phyloP scores from a whole-genome alignment of 2,888 invertebrate genomes.

The Allolobophora icterica region DNA sequence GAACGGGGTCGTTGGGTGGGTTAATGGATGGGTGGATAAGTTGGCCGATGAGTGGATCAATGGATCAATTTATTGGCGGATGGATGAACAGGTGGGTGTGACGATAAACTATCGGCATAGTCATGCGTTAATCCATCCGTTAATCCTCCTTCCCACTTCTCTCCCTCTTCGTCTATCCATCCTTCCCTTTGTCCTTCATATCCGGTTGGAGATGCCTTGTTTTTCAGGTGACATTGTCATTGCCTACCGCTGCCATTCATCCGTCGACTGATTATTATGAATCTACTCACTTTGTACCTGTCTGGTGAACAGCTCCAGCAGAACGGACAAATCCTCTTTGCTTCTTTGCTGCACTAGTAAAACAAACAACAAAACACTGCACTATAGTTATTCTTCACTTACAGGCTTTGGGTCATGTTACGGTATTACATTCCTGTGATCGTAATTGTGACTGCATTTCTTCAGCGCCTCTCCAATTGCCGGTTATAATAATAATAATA shows the following conservation, averaged over 20 bases:
- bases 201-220: not conserved
- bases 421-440: not conserved
- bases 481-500: no score
- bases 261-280: not conserved
- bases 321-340: slow-evolving; percentile 21
- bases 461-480: no score
- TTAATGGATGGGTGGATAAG: not conserved
- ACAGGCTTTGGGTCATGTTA: no score
- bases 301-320: not conserved
- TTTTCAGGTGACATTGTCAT: not conserved
- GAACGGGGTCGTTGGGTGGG: not conserved
- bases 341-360: slow-evolving; percentile 21
- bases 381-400: not conserved
- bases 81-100: not conserved
- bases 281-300: slow-evolving; percentile 19
- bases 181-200: not conserved
- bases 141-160: no score
- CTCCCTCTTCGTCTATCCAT: not conserved
- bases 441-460: not conserved
- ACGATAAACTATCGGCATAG: not conserved
- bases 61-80: not conserved
- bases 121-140: not conserved
- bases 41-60: not conserved
- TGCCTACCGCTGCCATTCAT: not conserved
- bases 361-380: not conserved